Percentiles rank a stretch among this genome's conserved stretches.
These are phyloP conservation scores for Babylonia areolata DNA, from an alignment of 1,140 invertebrate species.

Conservation along the genomic window DNA sequence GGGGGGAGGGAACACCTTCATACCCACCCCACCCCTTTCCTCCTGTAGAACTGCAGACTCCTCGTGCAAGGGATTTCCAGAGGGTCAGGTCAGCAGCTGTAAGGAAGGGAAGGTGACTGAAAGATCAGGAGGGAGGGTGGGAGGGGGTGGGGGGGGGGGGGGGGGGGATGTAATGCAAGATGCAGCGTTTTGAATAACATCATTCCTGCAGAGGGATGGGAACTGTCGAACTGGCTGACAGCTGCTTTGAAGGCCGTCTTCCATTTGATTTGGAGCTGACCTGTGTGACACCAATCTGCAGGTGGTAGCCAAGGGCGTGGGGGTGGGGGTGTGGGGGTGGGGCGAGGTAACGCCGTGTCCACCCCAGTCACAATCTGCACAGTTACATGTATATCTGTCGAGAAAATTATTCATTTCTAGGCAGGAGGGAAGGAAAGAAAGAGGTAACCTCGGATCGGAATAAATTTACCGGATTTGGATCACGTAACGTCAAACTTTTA, in stretches of 20 bases:
- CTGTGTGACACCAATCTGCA: neutral
- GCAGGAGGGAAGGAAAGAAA: neutral
- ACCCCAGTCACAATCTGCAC: neutral
- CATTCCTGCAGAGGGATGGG: neutral
- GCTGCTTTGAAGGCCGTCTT: neutral
- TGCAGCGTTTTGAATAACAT: neutral
- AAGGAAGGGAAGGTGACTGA: neutral
- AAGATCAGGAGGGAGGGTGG: neutral
- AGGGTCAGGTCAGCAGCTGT: neutral
- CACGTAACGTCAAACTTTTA: neutral
- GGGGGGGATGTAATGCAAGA: neutral
- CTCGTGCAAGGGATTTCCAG: neutral
- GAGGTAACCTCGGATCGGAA: neutral
- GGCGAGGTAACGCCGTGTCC: neutral
- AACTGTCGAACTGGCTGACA: neutral
- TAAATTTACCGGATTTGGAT: conserved; percentile 3
- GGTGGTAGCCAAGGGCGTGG: neutral
- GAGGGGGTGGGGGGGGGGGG: no score
- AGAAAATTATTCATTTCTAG: conserved; percentile 9
- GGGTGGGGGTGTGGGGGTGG: neutral
- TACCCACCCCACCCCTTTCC: neutral
- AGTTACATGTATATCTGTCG: neutral
- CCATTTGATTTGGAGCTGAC: neutral
- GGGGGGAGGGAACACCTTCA: neutral
- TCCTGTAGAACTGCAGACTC: neutral